Evolutionary conservation across 2,888 invertebrate species (phyloP), one percentile per base, ranked within the genome.

Genomic region (Petrolisthes cinctipes): DNA sequence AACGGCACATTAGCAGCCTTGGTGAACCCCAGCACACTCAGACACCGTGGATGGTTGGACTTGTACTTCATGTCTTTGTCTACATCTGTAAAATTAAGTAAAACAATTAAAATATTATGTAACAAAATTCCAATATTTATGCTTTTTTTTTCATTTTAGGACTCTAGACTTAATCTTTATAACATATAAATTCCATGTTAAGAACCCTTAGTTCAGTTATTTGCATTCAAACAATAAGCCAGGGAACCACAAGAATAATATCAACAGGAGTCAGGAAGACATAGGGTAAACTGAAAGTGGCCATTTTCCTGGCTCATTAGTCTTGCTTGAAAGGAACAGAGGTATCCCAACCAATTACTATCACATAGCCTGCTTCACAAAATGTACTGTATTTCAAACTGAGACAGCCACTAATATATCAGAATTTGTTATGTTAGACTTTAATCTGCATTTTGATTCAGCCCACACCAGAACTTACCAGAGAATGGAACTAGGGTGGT

Each of bases 1-100:
- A 94, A 94, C 5, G 93, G 93, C 80, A 95, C 93, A 79, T 94
- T 93, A n/a, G 92, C 92, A 9, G 93, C 92, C 89, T 94, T 93
- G 54, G 95, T 95, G 92, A 96, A 96, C 4, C 95, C 96, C 88
- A 96, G 94, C 9, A 96, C 94, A 84, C 94, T 94, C 81, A 96
- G 93, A 88, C 87, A 75, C 7, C 95, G 95, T 92, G 94, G 95
- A 51, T 92, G 92, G n/a, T 94, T 95, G 87, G 94, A 93, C 89
- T 94, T 92, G 92, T 95, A 95, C 17, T 94, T 93, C 94, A 95
- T 94, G 86, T 93, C 93, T 90, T 94, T 93, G 92, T 93, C 94
- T 80, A 94, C 94, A 68, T 93, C 93, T 89, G 93, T n/a, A 56
- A 56, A 75, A 71, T 53, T 37, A 86, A 66, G 20, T 5, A 51